Evolutionary conservation across 2,113 vertebrate species (phyloP).

Genomic region (Gambusia holbrooki): DNA sequence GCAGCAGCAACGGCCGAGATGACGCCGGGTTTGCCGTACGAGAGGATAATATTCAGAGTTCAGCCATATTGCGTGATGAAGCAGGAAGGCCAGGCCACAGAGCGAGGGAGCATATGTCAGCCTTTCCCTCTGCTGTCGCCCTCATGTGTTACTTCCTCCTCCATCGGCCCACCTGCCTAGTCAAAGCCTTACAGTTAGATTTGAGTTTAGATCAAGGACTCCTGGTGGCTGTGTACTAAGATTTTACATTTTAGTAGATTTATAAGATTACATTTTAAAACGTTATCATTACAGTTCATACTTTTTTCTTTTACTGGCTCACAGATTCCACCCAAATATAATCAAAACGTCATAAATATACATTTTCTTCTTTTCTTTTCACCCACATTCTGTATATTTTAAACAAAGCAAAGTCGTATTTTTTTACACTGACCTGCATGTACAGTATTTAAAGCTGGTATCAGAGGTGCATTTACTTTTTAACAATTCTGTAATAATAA

Average conservation of each 20-base stretch:
- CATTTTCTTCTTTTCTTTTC: too few relatives aligned
- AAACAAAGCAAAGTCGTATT: too few relatives aligned
- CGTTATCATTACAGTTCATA: too few relatives aligned
- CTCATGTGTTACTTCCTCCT: conserved; percentile 67
- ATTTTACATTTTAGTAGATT: not conserved
- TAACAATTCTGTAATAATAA: too few relatives aligned
- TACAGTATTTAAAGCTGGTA: too few relatives aligned
- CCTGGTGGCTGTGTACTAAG: not conserved
- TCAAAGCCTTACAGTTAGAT: conserved; percentile 12
- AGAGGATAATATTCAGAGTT: conserved; percentile 47
- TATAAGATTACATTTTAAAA: not conserved
- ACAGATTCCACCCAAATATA: not conserved
- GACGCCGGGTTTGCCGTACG: conserved; percentile 15
- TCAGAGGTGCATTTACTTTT: too few relatives aligned
- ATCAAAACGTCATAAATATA: too few relatives aligned
- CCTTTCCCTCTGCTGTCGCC: conserved; percentile 52
- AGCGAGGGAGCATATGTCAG: conserved; percentile 71
- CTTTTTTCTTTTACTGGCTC: not conserved
- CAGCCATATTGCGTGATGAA: conserved; percentile 60
- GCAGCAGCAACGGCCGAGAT: not conserved
- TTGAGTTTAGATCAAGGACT: not conserved
- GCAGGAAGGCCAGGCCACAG: conserved; percentile 59
- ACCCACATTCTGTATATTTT: too few relatives aligned
- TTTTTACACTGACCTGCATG: too few relatives aligned
- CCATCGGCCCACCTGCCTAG: conserved; percentile 62